phyloP scores from a whole-genome alignment of 2,113 vertebrate genomes.

The Neotoma lepida region DNA sequence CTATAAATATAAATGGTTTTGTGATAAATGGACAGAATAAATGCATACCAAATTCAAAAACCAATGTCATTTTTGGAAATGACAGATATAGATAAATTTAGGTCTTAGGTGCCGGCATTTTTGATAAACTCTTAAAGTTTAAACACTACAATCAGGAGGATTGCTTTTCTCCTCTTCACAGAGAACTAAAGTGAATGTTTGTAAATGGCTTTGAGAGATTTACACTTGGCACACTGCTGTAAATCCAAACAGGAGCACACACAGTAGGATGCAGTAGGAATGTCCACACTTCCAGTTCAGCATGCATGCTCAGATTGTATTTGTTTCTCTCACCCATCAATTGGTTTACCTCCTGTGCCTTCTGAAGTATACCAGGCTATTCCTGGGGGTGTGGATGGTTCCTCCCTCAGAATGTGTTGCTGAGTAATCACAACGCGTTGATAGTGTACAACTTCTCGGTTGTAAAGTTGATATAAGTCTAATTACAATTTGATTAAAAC shows the following conservation, averaged over 20 bases:
- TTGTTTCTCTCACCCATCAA: constrained; percentile 52
- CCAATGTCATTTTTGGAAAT: constrained; percentile 86
- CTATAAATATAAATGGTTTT: constrained; percentile 98
- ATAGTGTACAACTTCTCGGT: constrained; percentile 53
- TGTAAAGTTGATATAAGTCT: constrained; percentile 59
- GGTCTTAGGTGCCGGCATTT: constrained; percentile 82
- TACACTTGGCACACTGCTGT: constrained; percentile 78
- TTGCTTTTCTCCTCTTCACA: constrained; percentile 79
- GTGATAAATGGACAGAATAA: constrained; percentile 92
- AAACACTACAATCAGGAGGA: constrained; percentile 83
- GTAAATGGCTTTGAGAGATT: constrained; percentile 82
- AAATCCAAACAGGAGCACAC: constrained; percentile 72
- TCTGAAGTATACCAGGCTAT: constrained; percentile 70
- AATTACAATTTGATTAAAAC: constrained; percentile 64
- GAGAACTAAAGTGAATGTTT: constrained; percentile 82
- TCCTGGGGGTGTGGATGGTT: constrained; percentile 67
- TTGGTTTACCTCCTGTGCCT: constrained; percentile 62
- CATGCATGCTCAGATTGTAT: constrained; percentile 49
- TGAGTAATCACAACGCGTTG: constrained; percentile 46
- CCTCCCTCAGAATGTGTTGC: constrained; percentile 60
- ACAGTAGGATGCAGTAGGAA: constrained; percentile 47
- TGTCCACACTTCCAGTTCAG: constrained; percentile 58
- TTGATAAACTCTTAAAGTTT: constrained; percentile 83
- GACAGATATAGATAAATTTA: constrained; percentile 86
- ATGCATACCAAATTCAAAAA: constrained; percentile 91